A percentile compares a stretch with the other conserved stretches of the same genome.
phyloP scores from a whole-genome alignment of 2,113 vertebrate species.

The Ascaphus truei region DNA sequence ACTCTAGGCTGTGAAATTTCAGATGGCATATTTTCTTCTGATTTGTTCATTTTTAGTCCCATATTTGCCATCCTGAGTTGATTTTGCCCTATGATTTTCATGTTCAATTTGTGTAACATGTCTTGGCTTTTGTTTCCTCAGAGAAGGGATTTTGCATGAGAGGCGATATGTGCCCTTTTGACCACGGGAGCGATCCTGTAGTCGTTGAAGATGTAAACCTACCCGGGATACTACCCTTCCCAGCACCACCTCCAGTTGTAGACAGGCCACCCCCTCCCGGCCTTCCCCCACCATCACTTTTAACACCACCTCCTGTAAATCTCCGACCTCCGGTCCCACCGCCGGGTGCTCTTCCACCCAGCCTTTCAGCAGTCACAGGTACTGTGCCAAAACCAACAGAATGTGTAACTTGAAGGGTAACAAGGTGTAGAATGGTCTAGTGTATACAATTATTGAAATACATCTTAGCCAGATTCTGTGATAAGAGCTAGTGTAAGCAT shows the following conservation, averaged over 20 bases:
- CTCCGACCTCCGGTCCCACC: slow-evolving; percentile 88
- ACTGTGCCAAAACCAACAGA: no score
- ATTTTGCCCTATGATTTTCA: not conserved
- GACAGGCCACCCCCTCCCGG: slow-evolving; percentile 86
- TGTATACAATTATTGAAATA: no score
- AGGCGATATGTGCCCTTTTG: slow-evolving; percentile 95
- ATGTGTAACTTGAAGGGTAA: no score
- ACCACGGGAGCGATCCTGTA: slow-evolving; percentile 95
- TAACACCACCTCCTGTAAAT: slow-evolving; percentile 89
- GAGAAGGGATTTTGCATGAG: slow-evolving; percentile 98
- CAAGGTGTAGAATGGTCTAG: no score
- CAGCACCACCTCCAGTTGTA: slow-evolving; percentile 82
- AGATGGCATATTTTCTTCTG: slow-evolving; percentile 4
- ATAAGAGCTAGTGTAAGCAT: no score
- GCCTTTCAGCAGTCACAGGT: slow-evolving; percentile 92
- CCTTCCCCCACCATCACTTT: slow-evolving; percentile 81
- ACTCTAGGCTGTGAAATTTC: no score
- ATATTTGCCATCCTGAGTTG: no score
- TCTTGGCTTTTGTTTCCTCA: slow-evolving; percentile 51
- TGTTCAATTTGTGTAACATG: not conserved
- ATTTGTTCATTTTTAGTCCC: no score
- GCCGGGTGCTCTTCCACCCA: slow-evolving; percentile 83
- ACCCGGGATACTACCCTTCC: slow-evolving; percentile 91
- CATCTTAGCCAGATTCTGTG: no score
- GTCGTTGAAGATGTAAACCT: slow-evolving; percentile 96